phyloP scores from a whole-genome alignment of 2,113 vertebrate genomes.

The Cyprinodon tularosa region DNA sequence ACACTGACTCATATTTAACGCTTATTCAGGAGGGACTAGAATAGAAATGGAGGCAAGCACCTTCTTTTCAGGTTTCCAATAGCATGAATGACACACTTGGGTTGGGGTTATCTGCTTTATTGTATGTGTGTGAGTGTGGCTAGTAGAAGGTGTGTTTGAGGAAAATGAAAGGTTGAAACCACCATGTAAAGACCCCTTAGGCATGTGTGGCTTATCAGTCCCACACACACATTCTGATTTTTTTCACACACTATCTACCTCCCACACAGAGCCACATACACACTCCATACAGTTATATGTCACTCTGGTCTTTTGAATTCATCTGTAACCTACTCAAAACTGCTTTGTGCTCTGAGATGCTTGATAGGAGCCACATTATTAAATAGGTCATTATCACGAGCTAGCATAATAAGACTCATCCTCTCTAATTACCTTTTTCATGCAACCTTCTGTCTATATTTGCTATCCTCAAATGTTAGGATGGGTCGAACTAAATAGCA shows the following conservation, averaged over 20 bases:
- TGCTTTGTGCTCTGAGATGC: conserved; percentile 44
- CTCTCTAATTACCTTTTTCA: conserved; percentile 28
- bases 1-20: conserved; percentile 43
- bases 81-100: conserved; percentile 44
- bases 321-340: conserved; percentile 60
- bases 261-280: conserved; percentile 38
- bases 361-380: conserved; percentile 52
- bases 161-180: conserved; percentile 59
- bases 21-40: conserved; percentile 37
- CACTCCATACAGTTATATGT: conserved; percentile 47
- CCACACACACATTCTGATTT: conserved; percentile 42
- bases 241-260: conserved; percentile 43
- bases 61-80: conserved; percentile 44
- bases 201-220: conserved; percentile 62
- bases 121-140: conserved; percentile 30
- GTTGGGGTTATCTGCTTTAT: conserved; percentile 46
- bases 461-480: conserved; percentile 13
- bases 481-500: conserved; percentile 6
- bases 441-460: conserved; percentile 14
- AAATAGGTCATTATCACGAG: conserved; percentile 56
- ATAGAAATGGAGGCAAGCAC: conserved; percentile 26
- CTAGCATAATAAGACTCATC: conserved; percentile 24
- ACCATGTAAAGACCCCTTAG: conserved; percentile 53
- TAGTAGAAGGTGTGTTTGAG: conserved; percentile 50
- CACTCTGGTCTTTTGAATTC: conserved; percentile 58